Evolutionary conservation across 2,888 invertebrate species (phyloP).

Genomic region (Notodonta dromedarius): DNA sequence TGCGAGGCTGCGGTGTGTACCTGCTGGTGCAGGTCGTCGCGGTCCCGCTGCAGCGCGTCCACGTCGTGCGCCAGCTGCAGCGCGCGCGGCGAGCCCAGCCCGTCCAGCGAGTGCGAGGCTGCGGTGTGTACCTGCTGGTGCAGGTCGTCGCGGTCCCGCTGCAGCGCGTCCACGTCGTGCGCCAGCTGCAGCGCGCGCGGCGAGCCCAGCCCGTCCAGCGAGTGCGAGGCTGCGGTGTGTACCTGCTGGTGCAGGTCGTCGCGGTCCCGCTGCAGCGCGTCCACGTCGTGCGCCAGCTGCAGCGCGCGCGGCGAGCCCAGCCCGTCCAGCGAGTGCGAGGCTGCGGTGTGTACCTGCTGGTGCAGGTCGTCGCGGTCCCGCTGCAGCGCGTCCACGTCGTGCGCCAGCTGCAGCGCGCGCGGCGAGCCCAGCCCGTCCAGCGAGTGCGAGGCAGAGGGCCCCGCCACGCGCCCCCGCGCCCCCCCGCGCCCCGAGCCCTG

Average conservation of each 20-base stretch:
- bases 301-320: slow-evolving; percentile 53
- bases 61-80: slow-evolving; percentile 74
- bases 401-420: slow-evolving; percentile 52
- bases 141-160: slow-evolving; percentile 88
- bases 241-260: slow-evolving; percentile 92
- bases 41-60: slow-evolving; percentile 86
- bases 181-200: slow-evolving; percentile 49
- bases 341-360: slow-evolving; percentile 88
- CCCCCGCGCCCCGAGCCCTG: slow-evolving; percentile 24
- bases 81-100: slow-evolving; percentile 54
- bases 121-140: slow-evolving; percentile 89
- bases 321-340: slow-evolving; percentile 49
- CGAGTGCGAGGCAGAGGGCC: slow-evolving; percentile 31
- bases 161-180: slow-evolving; percentile 86
- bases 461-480: slow-evolving; percentile 19
- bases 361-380: slow-evolving; percentile 89
- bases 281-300: slow-evolving; percentile 80
- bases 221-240: slow-evolving; percentile 36
- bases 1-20: slow-evolving; percentile 73
- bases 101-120: slow-evolving; percentile 49
- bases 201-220: slow-evolving; percentile 57
- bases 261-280: slow-evolving; percentile 86
- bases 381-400: slow-evolving; percentile 86
- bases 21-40: slow-evolving; percentile 90
- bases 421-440: slow-evolving; percentile 57